These are phyloP conservation scores for Fringilla coelebs DNA, from an alignment of 2,797 vertebrate genomes.

Conservation along the genomic window DNA sequence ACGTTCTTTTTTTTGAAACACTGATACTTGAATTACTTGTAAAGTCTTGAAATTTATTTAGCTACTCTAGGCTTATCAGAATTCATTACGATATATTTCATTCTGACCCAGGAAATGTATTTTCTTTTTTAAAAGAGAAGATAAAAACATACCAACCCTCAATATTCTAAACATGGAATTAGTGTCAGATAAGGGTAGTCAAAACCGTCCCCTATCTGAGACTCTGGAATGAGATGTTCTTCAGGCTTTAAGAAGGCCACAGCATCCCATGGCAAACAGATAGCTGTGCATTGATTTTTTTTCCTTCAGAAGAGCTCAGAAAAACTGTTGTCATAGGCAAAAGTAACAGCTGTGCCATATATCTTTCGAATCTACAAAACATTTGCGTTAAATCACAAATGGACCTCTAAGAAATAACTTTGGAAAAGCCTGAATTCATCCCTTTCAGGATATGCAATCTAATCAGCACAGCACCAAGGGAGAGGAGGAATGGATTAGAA, in stretches of 20 bases:
- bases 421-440: conserved; percentile 42
- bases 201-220: conserved; percentile 55
- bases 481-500: conserved; percentile 64
- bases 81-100: conserved; percentile 43
- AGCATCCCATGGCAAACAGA: conserved; percentile 9
- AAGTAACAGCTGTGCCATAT: conserved; percentile 70
- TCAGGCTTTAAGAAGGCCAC: conserved; percentile 25
- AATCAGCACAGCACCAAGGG: conserved; percentile 56
- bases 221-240: conserved; percentile 33
- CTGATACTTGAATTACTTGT: conserved; percentile 62
- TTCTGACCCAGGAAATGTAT: conserved; percentile 35
- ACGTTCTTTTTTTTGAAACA: conserved; percentile 45
- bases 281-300: neutral
- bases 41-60: conserved; percentile 62
- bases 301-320: conserved; percentile 14
- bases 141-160: conserved; percentile 72
- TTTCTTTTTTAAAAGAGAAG: conserved; percentile 56
- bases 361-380: conserved; percentile 61
- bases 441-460: conserved; percentile 59
- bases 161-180: conserved; percentile 74
- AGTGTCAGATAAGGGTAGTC: conserved; percentile 61
- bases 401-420: conserved; percentile 49
- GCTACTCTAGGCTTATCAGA: conserved; percentile 60
- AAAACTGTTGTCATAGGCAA: conserved; percentile 4
- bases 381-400: conserved; percentile 9